phyloP scores from a whole-genome alignment of 1,140 invertebrate species.

The Wasmannia auropunctata region DNA sequence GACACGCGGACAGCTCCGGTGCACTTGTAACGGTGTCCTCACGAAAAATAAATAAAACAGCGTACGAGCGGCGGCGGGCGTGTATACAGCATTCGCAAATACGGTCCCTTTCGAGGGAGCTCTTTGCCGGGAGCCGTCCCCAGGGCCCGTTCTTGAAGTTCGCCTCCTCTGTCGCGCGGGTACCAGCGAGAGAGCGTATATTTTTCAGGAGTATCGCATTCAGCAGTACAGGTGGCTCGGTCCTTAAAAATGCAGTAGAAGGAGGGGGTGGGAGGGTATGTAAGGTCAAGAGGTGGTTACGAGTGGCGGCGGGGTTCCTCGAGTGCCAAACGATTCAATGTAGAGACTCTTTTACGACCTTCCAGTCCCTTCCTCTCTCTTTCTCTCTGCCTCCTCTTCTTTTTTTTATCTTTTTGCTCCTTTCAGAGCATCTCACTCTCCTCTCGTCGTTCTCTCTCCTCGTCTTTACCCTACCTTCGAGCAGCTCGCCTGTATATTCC shows the following conservation, averaged over 20 bases:
- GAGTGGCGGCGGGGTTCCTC: conserved; percentile 65
- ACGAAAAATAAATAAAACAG: conserved; percentile 49
- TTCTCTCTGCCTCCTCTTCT: not conserved
- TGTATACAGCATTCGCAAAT: conserved; percentile 43
- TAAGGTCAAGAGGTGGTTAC: conserved; percentile 72
- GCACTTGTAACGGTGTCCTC: conserved; percentile 20
- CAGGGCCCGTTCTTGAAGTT: not conserved
- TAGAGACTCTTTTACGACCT: conserved; percentile 43
- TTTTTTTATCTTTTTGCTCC: not conserved
- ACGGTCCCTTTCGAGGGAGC: conserved; percentile 34
- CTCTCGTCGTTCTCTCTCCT: not conserved
- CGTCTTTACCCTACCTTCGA: not conserved
- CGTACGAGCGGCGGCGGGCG: conserved; percentile 3
- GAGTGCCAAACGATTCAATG: conserved; percentile 71
- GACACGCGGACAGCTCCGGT: not conserved
- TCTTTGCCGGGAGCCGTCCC: conserved; percentile 33
- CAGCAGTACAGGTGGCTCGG: conserved; percentile 56
- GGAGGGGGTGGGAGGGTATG: conserved; percentile 44
- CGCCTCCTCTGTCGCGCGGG: not conserved
- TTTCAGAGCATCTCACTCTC: not conserved
- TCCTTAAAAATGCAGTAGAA: conserved; percentile 63
- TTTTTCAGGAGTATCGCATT: conserved; percentile 49
- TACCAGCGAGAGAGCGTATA: conserved; percentile 3
- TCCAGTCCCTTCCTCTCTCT: not conserved
- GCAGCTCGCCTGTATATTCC: conserved; percentile 24